Conservation (phyloP, 2,797 vertebrate genomes). For the Neoniphon sammara region DNA sequence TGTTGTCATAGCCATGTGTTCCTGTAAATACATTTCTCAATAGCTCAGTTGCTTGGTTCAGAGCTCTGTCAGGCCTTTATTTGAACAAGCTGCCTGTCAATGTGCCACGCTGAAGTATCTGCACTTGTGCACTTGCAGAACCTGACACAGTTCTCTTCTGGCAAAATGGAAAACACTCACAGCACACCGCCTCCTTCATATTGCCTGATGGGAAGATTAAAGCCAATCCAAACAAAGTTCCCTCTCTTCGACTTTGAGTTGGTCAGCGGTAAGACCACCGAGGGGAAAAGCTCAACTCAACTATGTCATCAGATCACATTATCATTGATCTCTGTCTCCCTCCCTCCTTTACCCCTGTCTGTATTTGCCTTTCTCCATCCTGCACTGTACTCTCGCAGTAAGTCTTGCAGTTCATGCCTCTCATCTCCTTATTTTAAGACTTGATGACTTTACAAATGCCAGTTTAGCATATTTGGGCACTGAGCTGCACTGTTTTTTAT, state of each 20-base stretch:
- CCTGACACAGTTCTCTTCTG: slow-evolving; percentile 73
- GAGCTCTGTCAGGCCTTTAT: slow-evolving; percentile 73
- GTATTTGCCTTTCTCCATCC: slow-evolving; percentile 34
- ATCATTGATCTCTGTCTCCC: slow-evolving; percentile 66
- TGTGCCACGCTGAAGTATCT: slow-evolving; percentile 68
- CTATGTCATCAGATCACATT: slow-evolving; percentile 76
- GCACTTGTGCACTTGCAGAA: slow-evolving; percentile 68
- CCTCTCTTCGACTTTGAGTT: slow-evolving; percentile 52
- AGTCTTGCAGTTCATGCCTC: slow-evolving; percentile 40
- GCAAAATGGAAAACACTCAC: slow-evolving; percentile 75
- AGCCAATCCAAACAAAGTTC: slow-evolving; percentile 74
- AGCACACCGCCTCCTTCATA: slow-evolving; percentile 52
- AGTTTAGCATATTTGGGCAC: slow-evolving; percentile 35
- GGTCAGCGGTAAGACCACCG: slow-evolving; percentile 75
- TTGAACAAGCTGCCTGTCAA: slow-evolving; percentile 81
- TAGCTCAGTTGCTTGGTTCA: slow-evolving; percentile 46
- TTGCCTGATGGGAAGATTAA: slow-evolving; percentile 77
- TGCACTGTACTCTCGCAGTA: slow-evolving; percentile 30
- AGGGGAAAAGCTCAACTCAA: slow-evolving; percentile 63
- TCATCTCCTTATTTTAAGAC: slow-evolving; percentile 47
- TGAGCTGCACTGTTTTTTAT: slow-evolving; percentile 2
- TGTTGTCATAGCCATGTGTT: slow-evolving; percentile 73
- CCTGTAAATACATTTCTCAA: slow-evolving; percentile 67
- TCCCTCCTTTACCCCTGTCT: slow-evolving; percentile 40
- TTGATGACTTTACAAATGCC: slow-evolving; percentile 36